A percentile compares a stretch with the other conserved stretches of the same genome.
Conservation (phyloP, 2,113 vertebrate genomes). For the Zosterops pallidus region DNA sequence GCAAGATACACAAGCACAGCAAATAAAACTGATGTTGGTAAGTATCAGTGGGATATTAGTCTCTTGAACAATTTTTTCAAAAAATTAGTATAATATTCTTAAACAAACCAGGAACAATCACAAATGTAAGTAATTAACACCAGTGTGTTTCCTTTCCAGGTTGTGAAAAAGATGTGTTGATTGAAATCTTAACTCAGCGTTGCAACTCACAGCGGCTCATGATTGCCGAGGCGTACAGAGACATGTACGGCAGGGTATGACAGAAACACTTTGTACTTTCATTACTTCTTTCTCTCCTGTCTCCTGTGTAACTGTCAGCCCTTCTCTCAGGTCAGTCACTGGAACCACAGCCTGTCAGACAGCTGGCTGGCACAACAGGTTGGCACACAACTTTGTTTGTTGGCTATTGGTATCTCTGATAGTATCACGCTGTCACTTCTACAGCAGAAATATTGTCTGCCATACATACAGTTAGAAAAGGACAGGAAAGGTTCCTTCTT, state of each 20-base stretch:
- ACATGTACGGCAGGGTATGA: slow-evolving; percentile 71
- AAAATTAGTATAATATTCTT: background rate
- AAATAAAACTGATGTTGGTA: background rate
- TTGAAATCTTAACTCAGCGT: slow-evolving; percentile 75
- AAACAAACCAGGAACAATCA: background rate
- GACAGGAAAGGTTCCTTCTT: background rate
- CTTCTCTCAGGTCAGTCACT: background rate
- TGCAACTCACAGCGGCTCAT: slow-evolving; percentile 74
- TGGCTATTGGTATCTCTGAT: background rate
- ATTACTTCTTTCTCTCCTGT: background rate
- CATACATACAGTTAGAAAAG: background rate
- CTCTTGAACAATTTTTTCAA: background rate
- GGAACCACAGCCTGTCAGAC: background rate
- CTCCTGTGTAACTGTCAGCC: background rate
- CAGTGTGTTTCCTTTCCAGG: slow-evolving; percentile 50
- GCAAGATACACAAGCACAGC: background rate
- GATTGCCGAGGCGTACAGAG: slow-evolving; percentile 72
- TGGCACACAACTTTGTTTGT: background rate
- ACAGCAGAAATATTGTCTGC: accelerated
- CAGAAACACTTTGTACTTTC: background rate
- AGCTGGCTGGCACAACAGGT: background rate
- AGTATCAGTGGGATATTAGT: background rate
- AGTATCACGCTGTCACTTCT: background rate
- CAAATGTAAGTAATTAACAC: background rate
- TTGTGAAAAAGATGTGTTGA: slow-evolving; percentile 78